Evolutionary conservation across 2,113 vertebrate species (phyloP).

Genomic region (Saimiri boliviensis): DNA sequence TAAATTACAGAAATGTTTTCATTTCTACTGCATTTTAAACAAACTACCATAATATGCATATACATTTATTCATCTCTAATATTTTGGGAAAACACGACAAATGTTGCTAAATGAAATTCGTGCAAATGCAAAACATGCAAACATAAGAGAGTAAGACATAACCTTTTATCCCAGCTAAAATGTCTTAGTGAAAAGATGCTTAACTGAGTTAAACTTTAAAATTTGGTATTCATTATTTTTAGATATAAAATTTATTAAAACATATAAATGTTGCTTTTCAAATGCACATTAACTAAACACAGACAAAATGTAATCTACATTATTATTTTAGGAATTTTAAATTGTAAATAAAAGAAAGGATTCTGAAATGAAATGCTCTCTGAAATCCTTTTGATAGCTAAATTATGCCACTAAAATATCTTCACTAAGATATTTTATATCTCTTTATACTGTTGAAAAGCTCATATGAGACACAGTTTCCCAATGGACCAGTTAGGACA

Average conservation of each 20-base stretch:
- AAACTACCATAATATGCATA: constrained; percentile 25
- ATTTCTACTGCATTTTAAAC: constrained; percentile 44
- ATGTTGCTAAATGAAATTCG: constrained; percentile 37
- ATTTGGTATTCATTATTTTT: constrained; percentile 4
- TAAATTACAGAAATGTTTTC: neutral
- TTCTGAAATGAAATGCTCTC: neutral
- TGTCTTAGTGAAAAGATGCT: constrained; percentile 65
- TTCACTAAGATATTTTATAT: constrained; percentile 62
- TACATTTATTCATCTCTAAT: neutral
- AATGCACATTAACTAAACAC: neutral
- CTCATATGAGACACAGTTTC: neutral
- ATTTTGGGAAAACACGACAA: constrained; percentile 34
- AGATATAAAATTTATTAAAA: neutral
- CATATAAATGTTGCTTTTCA: constrained; percentile 13
- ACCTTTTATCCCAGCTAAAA: constrained; percentile 4
- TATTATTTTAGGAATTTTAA: neutral
- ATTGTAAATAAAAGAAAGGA: constrained; percentile 31
- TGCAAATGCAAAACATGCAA: constrained; percentile 52
- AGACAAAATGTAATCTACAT: constrained; percentile 37
- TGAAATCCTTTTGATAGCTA: constrained; percentile 31
- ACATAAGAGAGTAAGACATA: neutral
- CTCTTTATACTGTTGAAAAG: constrained; percentile 32
- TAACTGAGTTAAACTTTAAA: neutral
- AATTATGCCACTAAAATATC: neutral
- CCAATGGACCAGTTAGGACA: constrained; percentile 44